A percentile compares a stretch with the other conserved stretches of the same genome.
Conservation (phyloP, 2,113 vertebrate species). For the Alethe castanea region DNA sequence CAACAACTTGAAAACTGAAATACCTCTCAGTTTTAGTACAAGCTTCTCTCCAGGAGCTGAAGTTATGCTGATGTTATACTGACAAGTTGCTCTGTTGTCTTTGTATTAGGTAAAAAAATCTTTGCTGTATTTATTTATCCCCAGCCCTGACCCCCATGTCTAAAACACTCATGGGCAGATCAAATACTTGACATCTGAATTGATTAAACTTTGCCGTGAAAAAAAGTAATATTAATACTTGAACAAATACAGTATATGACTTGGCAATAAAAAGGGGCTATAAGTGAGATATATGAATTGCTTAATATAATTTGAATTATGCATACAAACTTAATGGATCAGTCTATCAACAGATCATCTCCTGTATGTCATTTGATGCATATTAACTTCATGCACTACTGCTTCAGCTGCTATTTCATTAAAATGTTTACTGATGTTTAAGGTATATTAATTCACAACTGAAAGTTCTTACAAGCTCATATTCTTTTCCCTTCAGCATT, state of each 20-base stretch:
- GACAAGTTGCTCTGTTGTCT: not conserved
- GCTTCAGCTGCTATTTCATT: constrained; percentile 53
- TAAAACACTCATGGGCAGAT: not conserved
- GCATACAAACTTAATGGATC: constrained; percentile 55
- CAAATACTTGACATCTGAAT: not conserved
- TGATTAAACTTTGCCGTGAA: constrained; percentile 16
- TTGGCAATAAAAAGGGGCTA: constrained; percentile 18
- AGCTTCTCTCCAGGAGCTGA: not conserved
- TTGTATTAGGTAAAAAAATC: not conserved
- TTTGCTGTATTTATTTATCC: not conserved
- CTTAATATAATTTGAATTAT: constrained; percentile 53
- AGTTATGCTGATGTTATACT: not conserved
- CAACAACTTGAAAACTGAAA: not conserved
- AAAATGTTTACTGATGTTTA: constrained; percentile 46
- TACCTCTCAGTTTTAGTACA: not conserved
- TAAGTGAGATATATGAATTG: constrained; percentile 27
- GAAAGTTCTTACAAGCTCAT: constrained; percentile 11
- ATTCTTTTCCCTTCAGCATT: not conserved
- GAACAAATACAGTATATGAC: constrained; percentile 37
- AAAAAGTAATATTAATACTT: constrained; percentile 4
- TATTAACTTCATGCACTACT: constrained; percentile 67
- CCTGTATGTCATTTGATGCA: constrained; percentile 48
- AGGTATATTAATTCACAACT: constrained; percentile 41
- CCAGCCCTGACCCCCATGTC: not conserved
- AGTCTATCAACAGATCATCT: constrained; percentile 56